Conservation (phyloP, 2,888 invertebrate species). For the Cephus spinipes region DNA sequence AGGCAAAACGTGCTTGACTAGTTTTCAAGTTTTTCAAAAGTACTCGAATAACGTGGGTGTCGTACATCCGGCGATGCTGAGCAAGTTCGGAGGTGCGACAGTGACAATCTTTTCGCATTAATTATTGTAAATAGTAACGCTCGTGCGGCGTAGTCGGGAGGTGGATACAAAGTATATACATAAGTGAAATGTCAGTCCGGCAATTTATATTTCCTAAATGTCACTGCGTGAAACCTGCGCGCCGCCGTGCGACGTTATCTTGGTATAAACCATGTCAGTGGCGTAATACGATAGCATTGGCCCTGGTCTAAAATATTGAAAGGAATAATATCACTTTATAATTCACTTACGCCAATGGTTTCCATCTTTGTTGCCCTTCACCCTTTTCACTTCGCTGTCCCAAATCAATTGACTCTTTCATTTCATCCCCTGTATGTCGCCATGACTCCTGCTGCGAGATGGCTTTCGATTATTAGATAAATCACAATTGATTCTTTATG, state of each 20-base stretch:
- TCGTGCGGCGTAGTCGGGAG: background rate
- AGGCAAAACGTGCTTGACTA: background rate
- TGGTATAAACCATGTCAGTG: background rate
- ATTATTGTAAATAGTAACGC: background rate
- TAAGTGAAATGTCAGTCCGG: constrained; percentile 44
- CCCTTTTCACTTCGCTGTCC: background rate
- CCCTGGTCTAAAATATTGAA: background rate
- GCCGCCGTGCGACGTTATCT: background rate
- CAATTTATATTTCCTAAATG: constrained; percentile 54
- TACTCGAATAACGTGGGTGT: background rate
- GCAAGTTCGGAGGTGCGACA: background rate
- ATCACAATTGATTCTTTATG: background rate
- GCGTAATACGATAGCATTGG: background rate
- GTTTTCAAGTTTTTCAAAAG: background rate
- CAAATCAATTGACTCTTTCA: background rate
- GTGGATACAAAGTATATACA: background rate
- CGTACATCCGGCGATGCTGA: background rate
- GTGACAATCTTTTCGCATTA: background rate
- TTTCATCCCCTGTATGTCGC: background rate
- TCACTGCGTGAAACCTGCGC: constrained; percentile 38
- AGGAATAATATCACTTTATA: background rate
- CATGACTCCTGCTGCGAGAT: background rate
- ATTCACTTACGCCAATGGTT: background rate
- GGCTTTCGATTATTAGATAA: background rate
- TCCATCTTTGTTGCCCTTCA: background rate